Conservation (phyloP, 2,888 invertebrate genomes). For the Ariolimax columbianus region DNA sequence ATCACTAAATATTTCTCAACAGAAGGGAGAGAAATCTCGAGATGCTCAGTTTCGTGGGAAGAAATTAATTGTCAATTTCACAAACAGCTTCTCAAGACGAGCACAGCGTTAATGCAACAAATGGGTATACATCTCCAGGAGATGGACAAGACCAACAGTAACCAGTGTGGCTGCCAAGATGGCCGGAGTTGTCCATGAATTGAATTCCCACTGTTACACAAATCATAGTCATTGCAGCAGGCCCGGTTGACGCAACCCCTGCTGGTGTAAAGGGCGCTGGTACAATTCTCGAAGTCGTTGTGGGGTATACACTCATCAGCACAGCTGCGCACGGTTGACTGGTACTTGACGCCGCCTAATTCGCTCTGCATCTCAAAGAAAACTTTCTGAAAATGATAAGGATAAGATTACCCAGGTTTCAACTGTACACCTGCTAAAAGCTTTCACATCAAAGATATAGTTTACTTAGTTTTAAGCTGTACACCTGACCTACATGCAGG, state of each 20-base stretch:
- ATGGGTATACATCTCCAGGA: background rate
- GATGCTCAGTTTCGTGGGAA: no score
- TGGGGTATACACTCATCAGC: conserved; percentile 62
- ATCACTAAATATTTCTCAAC: no score
- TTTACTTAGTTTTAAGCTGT: no score
- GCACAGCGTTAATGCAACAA: no score
- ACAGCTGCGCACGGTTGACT: conserved; percentile 67
- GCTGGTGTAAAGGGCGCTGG: conserved; percentile 58
- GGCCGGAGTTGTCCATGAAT: background rate
- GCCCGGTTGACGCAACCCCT: conserved; percentile 65
- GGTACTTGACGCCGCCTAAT: conserved; percentile 57
- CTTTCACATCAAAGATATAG: no score
- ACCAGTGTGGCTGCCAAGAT: background rate
- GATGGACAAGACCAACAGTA: background rate
- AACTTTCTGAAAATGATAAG: conserved; percentile 62
- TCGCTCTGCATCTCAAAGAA: conserved; percentile 66
- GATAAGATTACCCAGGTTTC: background rate
- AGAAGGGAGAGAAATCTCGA: no score
- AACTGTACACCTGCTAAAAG: no score
- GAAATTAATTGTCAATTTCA: no score
- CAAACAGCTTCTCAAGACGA: no score
- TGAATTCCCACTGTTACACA: conserved; percentile 60
- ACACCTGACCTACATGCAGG: no score
- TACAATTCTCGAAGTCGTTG: conserved; percentile 68
- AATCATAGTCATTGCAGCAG: conserved; percentile 66